Evolutionary conservation across 2,113 vertebrate genomes (phyloP).

Genomic region (Hassar affinis): DNA sequence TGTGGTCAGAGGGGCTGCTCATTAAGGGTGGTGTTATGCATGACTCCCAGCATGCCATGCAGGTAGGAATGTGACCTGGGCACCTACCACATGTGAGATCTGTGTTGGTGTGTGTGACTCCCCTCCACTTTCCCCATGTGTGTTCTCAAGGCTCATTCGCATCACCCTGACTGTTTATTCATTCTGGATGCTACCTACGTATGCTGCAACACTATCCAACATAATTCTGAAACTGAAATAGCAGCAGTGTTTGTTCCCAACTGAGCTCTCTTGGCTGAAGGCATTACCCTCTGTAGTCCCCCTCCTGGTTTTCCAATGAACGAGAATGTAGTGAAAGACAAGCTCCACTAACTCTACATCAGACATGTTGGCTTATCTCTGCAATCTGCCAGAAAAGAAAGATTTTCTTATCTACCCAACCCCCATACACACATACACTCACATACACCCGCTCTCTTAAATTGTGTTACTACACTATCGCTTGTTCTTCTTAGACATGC

Average conservation of each 20-base stretch:
- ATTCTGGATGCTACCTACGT: not conserved
- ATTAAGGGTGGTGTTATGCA: no score
- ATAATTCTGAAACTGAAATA: not conserved
- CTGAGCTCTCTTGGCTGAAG: not conserved
- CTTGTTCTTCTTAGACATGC: not conserved
- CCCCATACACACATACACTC: no score
- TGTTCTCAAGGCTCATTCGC: no score
- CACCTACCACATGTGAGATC: no score
- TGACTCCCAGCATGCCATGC: no score
- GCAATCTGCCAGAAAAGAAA: conserved; percentile 15
- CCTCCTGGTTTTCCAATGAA: conserved; percentile 29
- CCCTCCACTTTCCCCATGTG: no score
- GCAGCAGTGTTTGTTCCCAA: not conserved
- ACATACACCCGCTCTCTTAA: not conserved
- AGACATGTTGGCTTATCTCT: conserved; percentile 48
- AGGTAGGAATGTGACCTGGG: no score
- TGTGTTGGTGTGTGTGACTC: no score
- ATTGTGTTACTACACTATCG: not conserved
- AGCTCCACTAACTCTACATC: conserved; percentile 46
- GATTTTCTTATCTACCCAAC: not conserved
- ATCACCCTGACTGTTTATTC: no score
- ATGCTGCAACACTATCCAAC: not conserved
- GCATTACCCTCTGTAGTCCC: conserved; percentile 1
- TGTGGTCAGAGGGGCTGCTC: no score
- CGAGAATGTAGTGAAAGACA: conserved; percentile 41